phyloP scores from a whole-genome alignment of 2,888 invertebrate species.

The Buathra laborator region DNA sequence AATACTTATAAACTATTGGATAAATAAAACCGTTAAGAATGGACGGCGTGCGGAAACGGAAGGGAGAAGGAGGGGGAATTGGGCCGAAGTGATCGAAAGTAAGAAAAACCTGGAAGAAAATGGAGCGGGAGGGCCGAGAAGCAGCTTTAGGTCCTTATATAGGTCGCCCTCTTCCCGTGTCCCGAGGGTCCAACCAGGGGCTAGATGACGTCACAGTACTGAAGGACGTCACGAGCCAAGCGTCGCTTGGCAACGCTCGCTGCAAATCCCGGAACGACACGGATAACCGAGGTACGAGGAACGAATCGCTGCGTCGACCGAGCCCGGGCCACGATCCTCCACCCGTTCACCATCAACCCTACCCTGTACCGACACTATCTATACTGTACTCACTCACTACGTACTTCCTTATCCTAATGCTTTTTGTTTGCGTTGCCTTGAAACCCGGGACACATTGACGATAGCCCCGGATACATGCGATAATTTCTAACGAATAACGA shows the following conservation, averaged over 20 bases:
- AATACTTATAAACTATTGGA: not conserved
- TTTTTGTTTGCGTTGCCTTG: not conserved
- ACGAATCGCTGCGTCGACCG: constrained; percentile 15
- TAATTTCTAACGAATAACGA: not conserved
- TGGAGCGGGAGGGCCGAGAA: constrained; percentile 22
- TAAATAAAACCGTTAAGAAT: not conserved
- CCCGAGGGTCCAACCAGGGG: constrained; percentile 2
- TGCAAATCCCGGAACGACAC: constrained; percentile 79
- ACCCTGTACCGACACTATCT: constrained; percentile 6
- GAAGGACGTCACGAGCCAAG: constrained; percentile 72
- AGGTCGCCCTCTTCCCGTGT: constrained; percentile 44
- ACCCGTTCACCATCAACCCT: not conserved
- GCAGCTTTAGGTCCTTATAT: constrained; percentile 12
- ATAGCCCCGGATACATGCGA: not conserved
- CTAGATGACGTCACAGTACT: constrained; percentile 76
- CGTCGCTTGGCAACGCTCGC: constrained; percentile 78
- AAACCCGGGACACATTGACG: not conserved
- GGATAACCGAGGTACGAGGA: constrained; percentile 49
- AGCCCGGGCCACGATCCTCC: constrained; percentile 12
- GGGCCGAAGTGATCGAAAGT: constrained; percentile 34
- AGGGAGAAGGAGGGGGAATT: not conserved
- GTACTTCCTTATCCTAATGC: not conserved
- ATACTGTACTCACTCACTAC: not conserved
- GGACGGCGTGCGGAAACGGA: not conserved
- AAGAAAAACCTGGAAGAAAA: constrained; percentile 44